Percentiles rank a stretch among this genome's conserved stretches.
phyloP scores from a whole-genome alignment of 1,140 invertebrate species.

The Helicoverpa armigera region DNA sequence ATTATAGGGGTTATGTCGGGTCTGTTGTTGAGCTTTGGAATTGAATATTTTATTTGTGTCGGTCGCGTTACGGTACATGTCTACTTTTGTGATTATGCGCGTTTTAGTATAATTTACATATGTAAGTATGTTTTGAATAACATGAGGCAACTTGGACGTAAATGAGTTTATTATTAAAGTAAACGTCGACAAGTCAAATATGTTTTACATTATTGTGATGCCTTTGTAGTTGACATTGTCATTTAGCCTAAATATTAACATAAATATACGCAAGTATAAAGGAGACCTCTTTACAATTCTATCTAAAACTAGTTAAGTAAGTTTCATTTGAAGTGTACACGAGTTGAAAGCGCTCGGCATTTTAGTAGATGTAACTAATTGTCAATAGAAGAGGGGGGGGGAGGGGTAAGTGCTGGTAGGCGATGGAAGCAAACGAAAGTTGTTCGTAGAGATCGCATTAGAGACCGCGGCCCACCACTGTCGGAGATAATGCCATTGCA shows the following conservation, averaged over 20 bases:
- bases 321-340: slow-evolving; percentile 19
- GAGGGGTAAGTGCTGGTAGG: slow-evolving; percentile 40
- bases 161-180: slow-evolving; percentile 38
- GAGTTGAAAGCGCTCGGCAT: slow-evolving; percentile 4
- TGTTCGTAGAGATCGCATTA: slow-evolving; percentile 77
- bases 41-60: slow-evolving; percentile 49
- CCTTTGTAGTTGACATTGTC: slow-evolving; percentile 34
- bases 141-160: slow-evolving; percentile 24
- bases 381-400: slow-evolving; percentile 10
- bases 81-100: slow-evolving; percentile 42
- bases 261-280: slow-evolving; percentile 8
- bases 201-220: slow-evolving; percentile 35
- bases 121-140: slow-evolving; percentile 40
- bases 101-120: slow-evolving; percentile 46
- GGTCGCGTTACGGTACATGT: slow-evolving; percentile 32
- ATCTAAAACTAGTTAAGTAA: slow-evolving; percentile 28
- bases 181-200: slow-evolving; percentile 31
- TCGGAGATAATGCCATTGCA: slow-evolving; percentile 83
- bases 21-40: slow-evolving; percentile 45
- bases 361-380: slow-evolving; percentile 41
- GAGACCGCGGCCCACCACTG: slow-evolving; percentile 72
- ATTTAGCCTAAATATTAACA: slow-evolving; percentile 13
- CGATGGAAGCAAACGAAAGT: slow-evolving; percentile 62
- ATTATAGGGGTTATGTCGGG: slow-evolving; percentile 48
- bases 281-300: slow-evolving; percentile 10